Base-by-base conservation (phyloP, 2,888 invertebrate genomes). In the Villa cingulata region DNA sequence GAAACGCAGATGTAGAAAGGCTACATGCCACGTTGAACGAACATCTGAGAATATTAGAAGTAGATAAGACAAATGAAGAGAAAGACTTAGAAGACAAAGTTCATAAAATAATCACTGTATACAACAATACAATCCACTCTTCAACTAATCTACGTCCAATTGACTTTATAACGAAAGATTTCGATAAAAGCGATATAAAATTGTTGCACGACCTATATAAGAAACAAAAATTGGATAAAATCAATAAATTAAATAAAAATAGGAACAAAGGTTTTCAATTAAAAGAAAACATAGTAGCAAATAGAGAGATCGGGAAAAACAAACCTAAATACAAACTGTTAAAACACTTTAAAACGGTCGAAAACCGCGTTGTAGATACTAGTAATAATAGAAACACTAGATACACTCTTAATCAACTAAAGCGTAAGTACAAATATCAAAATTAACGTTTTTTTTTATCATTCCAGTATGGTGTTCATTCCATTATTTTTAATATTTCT, bases 311-410 rank as follows among this genome's bases (percentile, higher is more conserved):
- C n/a, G n/a, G n/a, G n/a, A n/a, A n/a, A n/a, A n/a, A n/a, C n/a
- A n/a, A n/a, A n/a, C n/a, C n/a, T n/a, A n/a, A n/a, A n/a, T n/a
- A n/a, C n/a, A n/a, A n/a, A n/a, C n/a, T n/a, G n/a, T n/a, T n/a
- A n/a, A n/a, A n/a, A n/a, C n/a, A n/a, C n/a, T n/a, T n/a, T n/a
- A n/a, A n/a, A n/a, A n/a, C n/a, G n/a, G n/a, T n/a, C n/a, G n/a
- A n/a, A n/a, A 43, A 48, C 40, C 43, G 43, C 27, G 23, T 48
- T 15, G 12, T 27, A 27, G 43, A 48, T 39, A 48, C 17, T 19
- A 38, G 38, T 17, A 38, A 38, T 7, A 17, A 38, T 18, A 17
- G 38, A 38, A 17, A 17, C 9, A 19, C 14, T 17, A 38, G 19
- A 38, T 38, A 18, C 17, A 5, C 17, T 17, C 10, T 18, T 12